Evolutionary conservation across 1,140 invertebrate genomes (phyloP).

Genomic region (Drosophila yakuba): DNA sequence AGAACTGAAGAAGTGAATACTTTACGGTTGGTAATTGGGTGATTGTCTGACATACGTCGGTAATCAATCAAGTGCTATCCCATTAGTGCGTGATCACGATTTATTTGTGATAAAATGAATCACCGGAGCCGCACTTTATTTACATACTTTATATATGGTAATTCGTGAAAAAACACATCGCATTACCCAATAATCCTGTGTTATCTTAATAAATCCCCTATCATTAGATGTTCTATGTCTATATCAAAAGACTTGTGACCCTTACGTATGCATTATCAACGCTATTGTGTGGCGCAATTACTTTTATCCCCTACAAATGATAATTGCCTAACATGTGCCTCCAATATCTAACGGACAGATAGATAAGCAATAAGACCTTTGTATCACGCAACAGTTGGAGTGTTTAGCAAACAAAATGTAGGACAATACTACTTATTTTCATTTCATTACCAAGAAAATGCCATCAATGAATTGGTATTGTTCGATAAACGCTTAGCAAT

Average conservation of each 20-base stretch:
- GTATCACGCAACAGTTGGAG: conserved; percentile 25
- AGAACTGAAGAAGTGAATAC: conserved; percentile 18
- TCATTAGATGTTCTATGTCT: neutral
- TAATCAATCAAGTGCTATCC: conserved; percentile 70
- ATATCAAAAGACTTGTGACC: neutral
- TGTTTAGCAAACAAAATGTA: conserved; percentile 54
- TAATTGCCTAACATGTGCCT: conserved; percentile 33
- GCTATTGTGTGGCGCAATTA: conserved; percentile 15
- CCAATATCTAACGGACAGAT: conserved; percentile 14
- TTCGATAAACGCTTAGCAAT: neutral
- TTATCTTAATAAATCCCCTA: no score
- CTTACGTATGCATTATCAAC: no score
- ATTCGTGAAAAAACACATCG: no score
- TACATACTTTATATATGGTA: no score
- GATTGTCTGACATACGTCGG: conserved; percentile 27
- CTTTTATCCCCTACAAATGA: neutral
- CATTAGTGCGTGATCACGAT: conserved; percentile 19
- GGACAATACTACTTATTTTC: neutral
- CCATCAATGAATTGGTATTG: neutral
- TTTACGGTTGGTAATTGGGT: neutral
- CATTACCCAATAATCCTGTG: no score
- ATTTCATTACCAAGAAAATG: neutral
- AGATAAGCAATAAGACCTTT: conserved; percentile 34
- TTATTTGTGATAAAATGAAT: conserved; percentile 7
- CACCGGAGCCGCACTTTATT: no score